Base-by-base conservation (phyloP, 2,113 vertebrate genomes). In the Micronycteris hirsuta region DNA sequence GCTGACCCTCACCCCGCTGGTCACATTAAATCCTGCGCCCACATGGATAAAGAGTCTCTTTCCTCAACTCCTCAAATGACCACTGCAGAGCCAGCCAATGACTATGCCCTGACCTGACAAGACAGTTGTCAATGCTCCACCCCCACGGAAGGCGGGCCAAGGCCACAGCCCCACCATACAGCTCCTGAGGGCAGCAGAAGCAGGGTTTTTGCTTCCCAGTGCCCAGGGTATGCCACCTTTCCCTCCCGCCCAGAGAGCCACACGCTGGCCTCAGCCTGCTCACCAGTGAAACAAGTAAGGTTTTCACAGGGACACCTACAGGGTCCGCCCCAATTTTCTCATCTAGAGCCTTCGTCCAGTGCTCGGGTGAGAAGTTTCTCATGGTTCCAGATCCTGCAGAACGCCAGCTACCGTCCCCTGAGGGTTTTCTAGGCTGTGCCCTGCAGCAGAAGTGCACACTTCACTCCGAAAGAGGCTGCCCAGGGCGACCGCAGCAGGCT, bases 401-500 rank as follows among this genome's bases (percentile, higher is more conserved):
- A 58, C 0, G 19, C 20, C 0, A 1, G 41, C 17, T 10, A 9
- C 45, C 28, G 9, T 71, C 36, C 15, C 43, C 26, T 8, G 83
- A 24, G 74, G 14, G 49, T n/a, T 47, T 85, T 63, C 47, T 11
- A 45, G 22, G 63, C n/a, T 12, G 41, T 7, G 28, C 43, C 70
- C 10, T 38, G 49, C 24, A 61, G 33, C 6, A 45, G 31, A 7
- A 65, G 22, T 14, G 28, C 73, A 54, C 12, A 9, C 41, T 31
- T 89, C 9, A 10, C 31, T 68, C 73, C 14, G 3, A 41, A 49
- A 8, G n/a, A 71, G 33, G 31, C 67, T 28, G 45, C 1, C 58
- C 19, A 7, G 3, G 13, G 28, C 4, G 9, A 52, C 38, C 1
- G 0, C 28, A 17, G 20, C 3, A 3, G 84, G 43, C 58, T n/a